Conservation (phyloP, 1,140 invertebrate species). For the Drosophila setifemur region DNA sequence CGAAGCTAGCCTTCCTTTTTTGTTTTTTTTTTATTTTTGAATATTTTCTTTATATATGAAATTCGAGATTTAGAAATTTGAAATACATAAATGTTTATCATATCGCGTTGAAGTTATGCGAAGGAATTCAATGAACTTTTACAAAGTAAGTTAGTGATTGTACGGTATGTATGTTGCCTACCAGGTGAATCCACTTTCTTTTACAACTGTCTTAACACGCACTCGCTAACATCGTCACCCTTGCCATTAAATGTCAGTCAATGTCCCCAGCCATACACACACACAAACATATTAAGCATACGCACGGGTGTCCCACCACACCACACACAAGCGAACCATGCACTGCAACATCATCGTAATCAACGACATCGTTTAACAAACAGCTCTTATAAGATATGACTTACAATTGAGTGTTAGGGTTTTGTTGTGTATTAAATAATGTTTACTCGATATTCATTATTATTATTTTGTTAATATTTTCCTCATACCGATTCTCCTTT, state of each 20-base stretch:
- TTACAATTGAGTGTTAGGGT: conserved; percentile 54
- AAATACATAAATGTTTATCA: conserved; percentile 48
- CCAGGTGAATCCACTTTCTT: conserved; percentile 53
- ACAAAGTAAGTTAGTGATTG: no score
- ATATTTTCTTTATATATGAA: no score
- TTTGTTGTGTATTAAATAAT: conserved; percentile 28
- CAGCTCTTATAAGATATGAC: conserved; percentile 57
- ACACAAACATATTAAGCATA: conserved; percentile 41
- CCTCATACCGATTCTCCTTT: conserved; percentile 35
- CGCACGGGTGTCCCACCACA: conserved; percentile 34
- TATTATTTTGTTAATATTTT: conserved; percentile 63
- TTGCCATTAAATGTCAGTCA: conserved; percentile 54
- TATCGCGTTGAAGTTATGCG: conserved; percentile 43
- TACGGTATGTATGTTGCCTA: conserved; percentile 50
- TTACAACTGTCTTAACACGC: conserved; percentile 10
- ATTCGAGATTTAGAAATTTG: no score
- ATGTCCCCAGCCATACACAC: conserved; percentile 27
- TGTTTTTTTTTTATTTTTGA: not conserved
- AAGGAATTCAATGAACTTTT: conserved; percentile 59
- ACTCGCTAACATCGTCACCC: conserved; percentile 25
- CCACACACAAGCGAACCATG: conserved; percentile 8
- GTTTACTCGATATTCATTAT: conserved; percentile 41
- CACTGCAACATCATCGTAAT: conserved; percentile 12
- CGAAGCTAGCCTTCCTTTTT: no score
- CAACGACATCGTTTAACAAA: conserved; percentile 53